Percentiles rank a stretch among this genome's conserved stretches.
These are phyloP conservation scores for Australoheros facetus DNA, from an alignment of 2,797 vertebrate genomes.

Conservation along the genomic window DNA sequence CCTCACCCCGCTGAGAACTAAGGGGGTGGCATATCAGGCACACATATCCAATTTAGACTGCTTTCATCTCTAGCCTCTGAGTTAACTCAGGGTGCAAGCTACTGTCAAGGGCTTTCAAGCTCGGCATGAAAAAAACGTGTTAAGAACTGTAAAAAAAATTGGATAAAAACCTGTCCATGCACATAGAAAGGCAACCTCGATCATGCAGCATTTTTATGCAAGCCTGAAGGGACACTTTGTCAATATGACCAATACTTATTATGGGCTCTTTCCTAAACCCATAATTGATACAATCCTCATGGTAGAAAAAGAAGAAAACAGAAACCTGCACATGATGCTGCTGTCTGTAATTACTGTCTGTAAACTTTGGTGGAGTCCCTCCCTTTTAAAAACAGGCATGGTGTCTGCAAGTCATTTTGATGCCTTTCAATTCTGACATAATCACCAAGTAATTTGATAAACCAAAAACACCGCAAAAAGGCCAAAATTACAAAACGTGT, in stretches of 20 bases:
- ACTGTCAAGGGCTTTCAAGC: conserved; percentile 32
- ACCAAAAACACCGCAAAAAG: not conserved
- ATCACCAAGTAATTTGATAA: conserved; percentile 14
- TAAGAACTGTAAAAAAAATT: not conserved
- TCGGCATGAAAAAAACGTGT: not conserved
- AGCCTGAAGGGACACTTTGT: not conserved
- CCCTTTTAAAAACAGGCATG: conserved; percentile 55
- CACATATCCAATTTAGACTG: conserved; percentile 44
- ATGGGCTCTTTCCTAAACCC: conserved; percentile 54
- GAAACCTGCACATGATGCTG: conserved; percentile 43
- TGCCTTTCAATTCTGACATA: not conserved
- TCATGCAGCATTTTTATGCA: not conserved
- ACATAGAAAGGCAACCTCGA: not conserved
- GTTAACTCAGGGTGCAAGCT: conserved; percentile 15
- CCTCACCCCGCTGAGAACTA: conserved; percentile 19
- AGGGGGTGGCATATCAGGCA: conserved; percentile 15
- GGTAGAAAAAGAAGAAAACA: conserved; percentile 38
- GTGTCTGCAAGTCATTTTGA: conserved; percentile 22
- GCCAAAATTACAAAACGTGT: not conserved
- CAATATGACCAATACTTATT: conserved; percentile 15
- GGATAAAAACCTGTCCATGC: not conserved
- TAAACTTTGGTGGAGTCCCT: conserved; percentile 31
- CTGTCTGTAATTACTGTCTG: conserved; percentile 59
- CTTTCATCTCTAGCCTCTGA: conserved; percentile 45
- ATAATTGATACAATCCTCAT: conserved; percentile 62